Evolutionary conservation across 2,888 invertebrate genomes (phyloP).

Genomic region (Cantharis nigra): DNA sequence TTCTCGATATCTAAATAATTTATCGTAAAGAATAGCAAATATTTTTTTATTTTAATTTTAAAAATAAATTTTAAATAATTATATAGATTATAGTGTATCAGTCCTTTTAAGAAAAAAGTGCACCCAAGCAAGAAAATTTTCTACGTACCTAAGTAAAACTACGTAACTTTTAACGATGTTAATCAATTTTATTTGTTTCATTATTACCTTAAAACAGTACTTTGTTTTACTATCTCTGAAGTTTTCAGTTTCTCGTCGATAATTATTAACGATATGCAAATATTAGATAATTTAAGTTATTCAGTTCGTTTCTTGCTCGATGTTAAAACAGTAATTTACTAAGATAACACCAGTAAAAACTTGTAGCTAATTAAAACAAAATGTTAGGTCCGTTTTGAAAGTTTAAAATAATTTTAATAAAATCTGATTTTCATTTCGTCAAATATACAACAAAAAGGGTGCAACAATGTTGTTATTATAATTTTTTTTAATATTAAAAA

Average conservation of each 20-base stretch:
- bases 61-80: neutral
- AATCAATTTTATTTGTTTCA: constrained; percentile 22
- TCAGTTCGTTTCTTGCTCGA: constrained; percentile 18
- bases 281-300: constrained; percentile 26
- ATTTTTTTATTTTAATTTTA: neutral
- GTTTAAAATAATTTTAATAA: neutral
- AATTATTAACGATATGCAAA: constrained; percentile 30
- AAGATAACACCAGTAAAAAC: neutral
- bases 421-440: neutral
- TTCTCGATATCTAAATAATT: neutral
- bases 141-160: neutral
- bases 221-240: constrained; percentile 16
- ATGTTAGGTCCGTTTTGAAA: neutral
- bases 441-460: too few relatives aligned
- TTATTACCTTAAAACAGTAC: constrained; percentile 15
- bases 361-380: neutral
- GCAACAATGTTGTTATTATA: too few relatives aligned
- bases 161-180: constrained; percentile 8
- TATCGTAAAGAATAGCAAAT: too few relatives aligned
- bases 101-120: neutral
- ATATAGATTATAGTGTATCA: too few relatives aligned
- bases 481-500: too few relatives aligned
- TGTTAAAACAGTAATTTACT: constrained; percentile 11
- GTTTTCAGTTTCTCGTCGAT: constrained; percentile 19
- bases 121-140: neutral